Evolutionary conservation across 2,888 invertebrate genomes (phyloP).

Genomic region (Megalurothrips usitatus): DNA sequence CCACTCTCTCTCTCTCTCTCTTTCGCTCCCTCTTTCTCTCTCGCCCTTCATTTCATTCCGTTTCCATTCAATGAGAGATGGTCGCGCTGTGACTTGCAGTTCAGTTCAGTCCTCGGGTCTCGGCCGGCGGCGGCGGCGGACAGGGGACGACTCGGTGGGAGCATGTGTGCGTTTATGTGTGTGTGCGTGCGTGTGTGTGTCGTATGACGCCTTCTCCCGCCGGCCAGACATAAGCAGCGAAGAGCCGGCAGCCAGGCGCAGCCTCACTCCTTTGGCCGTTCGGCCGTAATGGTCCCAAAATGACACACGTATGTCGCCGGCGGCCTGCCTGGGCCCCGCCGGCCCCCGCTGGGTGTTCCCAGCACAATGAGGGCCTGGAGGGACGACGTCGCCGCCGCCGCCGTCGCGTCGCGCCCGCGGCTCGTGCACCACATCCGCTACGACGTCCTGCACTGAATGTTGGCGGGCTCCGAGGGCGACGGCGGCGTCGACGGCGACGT

Average conservation of each 20-base stretch:
- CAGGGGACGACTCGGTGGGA: too few relatives aligned
- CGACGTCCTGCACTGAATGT: neutral
- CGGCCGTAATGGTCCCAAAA: constrained; percentile 18
- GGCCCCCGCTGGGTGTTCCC: neutral
- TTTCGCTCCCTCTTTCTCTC: neutral
- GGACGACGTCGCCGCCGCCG: neutral
- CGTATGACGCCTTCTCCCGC: neutral
- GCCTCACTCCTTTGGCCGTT: neutral
- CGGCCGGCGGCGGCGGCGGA: too few relatives aligned
- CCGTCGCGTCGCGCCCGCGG: neutral
- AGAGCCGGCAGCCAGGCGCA: neutral
- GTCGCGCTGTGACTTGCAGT: neutral
- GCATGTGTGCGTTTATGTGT: constrained; percentile 1
- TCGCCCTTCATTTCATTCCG: neutral
- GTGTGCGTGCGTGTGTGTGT: neutral
- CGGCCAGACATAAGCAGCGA: neutral
- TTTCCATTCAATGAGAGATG: constrained; percentile 17
- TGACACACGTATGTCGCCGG: constrained; percentile 5
- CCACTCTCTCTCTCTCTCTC: constrained; percentile 13
- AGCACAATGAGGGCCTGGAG: neutral
- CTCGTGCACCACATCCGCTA: neutral
- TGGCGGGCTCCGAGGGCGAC: neutral
- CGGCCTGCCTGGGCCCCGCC: neutral
- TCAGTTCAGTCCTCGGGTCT: neutral
- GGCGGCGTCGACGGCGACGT: too few relatives aligned